A percentile compares a stretch with the other conserved stretches of the same genome.
Evolutionary conservation across 2,113 vertebrate genomes (phyloP).

Genomic region (Tragelaphus buxtoni): DNA sequence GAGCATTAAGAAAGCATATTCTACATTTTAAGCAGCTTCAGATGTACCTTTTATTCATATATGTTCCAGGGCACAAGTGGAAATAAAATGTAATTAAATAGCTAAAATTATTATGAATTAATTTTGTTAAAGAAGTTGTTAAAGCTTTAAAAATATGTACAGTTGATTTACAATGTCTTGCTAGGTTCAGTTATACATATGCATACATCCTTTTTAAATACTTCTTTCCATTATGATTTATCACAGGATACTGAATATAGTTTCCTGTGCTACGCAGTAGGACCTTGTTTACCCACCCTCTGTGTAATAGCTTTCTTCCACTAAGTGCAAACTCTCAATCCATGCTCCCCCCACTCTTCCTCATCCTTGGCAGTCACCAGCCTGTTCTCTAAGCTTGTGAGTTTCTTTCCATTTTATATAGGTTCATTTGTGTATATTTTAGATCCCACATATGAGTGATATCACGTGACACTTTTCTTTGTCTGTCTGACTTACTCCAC

Average conservation of each 20-base stretch:
- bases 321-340: neutral
- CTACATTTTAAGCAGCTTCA: neutral
- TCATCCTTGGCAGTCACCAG: neutral
- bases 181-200: neutral
- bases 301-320: neutral
- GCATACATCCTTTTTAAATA: neutral
- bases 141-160: neutral
- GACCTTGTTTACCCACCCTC: neutral
- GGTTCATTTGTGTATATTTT: neutral
- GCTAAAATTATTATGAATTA: neutral
- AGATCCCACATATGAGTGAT: neutral
- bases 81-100: constrained; percentile 11
- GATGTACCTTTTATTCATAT: neutral
- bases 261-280: neutral
- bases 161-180: neutral
- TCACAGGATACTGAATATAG: neutral
- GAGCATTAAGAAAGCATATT: neutral
- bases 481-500: neutral
- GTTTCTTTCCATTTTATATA: neutral
- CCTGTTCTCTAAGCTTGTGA: neutral
- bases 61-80: neutral
- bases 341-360: neutral
- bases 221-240: neutral
- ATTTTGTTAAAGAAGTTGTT: neutral
- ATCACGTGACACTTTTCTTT: neutral